Evolutionary conservation across 2,113 vertebrate species (phyloP), one percentile per base, ranked within the genome.

Genomic region (Natator depressus): DNA sequence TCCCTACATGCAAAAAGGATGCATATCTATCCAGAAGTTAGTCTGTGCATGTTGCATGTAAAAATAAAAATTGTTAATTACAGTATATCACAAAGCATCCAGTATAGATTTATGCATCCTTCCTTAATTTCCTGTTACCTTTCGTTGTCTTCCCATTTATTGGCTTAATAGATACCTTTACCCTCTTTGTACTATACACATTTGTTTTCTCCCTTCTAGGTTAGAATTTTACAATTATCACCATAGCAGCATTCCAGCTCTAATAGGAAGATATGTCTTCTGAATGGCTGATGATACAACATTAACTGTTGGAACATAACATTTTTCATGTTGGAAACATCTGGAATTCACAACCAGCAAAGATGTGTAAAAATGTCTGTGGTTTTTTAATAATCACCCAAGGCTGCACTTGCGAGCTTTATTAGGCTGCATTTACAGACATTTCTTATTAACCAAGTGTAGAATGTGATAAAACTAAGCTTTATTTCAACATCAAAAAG

Each of bases 311-410:
- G 92, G 97, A 98, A 98, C 88, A 82, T 94, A 97, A 96, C 96
- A 97, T 98, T 97, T 98, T 97, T 98, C 98, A 98, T 96, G 95
- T 96, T 97, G 94, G 93, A 98, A 98, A 98, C 98, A 98, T 98
- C 97, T 98, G 98, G 97, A 98, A 97, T 96, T 98, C 96, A 95
- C 95, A 98, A 95, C 86, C 94, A 96, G 94, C 91, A 92, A 95
- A 98, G 91, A 97, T 97, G 79, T 97, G 96, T 98, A 98, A 98
- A 98, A 98, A 98, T 95, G 92, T 97, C 95, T 96, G 94, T 89
- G 95, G 79, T 53, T 97, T 78, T 95, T 98, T 96, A 98, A 98
- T 95, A 97, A 97, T 94, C 82, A 98, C 97, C 95, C 91, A 97
- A 97, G 97, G 98, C 98, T 97, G 92, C 93, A 86, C 84, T 97